A percentile compares a stretch with the other conserved stretches of the same genome.
phyloP scores from a whole-genome alignment of 2,113 vertebrate species.

The Gymnogyps californianus region DNA sequence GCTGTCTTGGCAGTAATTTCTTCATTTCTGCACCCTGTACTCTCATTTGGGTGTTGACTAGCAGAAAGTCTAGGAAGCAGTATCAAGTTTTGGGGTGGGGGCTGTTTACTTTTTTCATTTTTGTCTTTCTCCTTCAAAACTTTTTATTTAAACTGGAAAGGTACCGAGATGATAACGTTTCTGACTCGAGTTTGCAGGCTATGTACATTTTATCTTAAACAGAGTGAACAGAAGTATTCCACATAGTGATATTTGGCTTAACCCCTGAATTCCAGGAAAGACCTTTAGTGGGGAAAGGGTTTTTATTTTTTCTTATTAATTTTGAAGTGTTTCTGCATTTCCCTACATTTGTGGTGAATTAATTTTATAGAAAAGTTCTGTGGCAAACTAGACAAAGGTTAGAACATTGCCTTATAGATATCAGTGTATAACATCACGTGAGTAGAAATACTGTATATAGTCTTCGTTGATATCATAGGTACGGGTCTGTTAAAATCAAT shows the following conservation, averaged over 20 bases:
- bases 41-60: background rate
- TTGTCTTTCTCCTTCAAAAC: background rate
- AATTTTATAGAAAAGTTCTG: background rate
- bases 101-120: background rate
- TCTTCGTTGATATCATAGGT: background rate
- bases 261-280: background rate
- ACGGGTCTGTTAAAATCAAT: background rate
- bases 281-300: background rate
- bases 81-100: background rate
- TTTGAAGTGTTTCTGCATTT: background rate
- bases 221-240: background rate
- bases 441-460: background rate
- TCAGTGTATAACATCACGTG: background rate
- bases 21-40: background rate
- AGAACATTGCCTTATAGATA: background rate
- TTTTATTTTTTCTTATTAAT: background rate
- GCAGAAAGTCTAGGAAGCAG: background rate
- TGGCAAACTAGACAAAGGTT: background rate
- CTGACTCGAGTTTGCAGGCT: background rate
- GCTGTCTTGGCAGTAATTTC: background rate
- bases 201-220: background rate
- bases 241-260: background rate
- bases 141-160: background rate
- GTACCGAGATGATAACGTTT: background rate
- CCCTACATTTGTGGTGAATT: background rate